Base-by-base conservation (phyloP, 2,113 vertebrate species). In the Rhinoderma darwinii region DNA sequence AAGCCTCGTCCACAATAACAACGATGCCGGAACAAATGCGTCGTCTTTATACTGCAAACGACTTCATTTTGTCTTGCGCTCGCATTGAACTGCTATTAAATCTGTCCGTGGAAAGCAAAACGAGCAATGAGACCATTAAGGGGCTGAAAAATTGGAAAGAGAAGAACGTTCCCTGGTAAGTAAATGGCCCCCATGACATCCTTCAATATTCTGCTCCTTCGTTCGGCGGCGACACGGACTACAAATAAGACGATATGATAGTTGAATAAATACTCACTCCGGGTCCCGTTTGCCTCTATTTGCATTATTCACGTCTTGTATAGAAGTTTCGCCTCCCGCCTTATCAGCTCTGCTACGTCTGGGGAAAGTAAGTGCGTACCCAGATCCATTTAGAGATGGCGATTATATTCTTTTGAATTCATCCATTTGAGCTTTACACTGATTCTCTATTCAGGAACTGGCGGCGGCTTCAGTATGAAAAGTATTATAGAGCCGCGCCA, bases 391-490 rank as follows among this genome's bases (percentile, higher is more conserved):
- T 59, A 84, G 54, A 63, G 72, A 56, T 47, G n/a, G 54, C 83
- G 63, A 77, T 84, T 84, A 76, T 63, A 84, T 76, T 72, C 73
- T 47, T 76, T 63, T 76, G 54, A 76, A 84, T 59, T 84, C 83
- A 56, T 84, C 47, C 47, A 84, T 74, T 75, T 84, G 50, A 84
- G 82, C 68, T 41, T 51, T 37, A 32, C 47, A 73, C 47, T 54
- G 68, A 84, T 84, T 84, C 66, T 59, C 50, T 84, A 84, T 84
- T 75, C 83, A 59, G 22, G 50, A 84, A 84, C 27, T 84, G 72
- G 32, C 50, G 54, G 50, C 51, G n/a, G 35, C 30, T 56, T 39
- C 35, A 54, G 37, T 59, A 51, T 84, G 30, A 73, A 54, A 37
- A 74, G 68, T 12, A 63, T 17, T 63, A 63, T 41, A 43, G 63